Evolutionary conservation across 2,888 invertebrate genomes (phyloP).

Genomic region (Drosophila setosimentum): DNA sequence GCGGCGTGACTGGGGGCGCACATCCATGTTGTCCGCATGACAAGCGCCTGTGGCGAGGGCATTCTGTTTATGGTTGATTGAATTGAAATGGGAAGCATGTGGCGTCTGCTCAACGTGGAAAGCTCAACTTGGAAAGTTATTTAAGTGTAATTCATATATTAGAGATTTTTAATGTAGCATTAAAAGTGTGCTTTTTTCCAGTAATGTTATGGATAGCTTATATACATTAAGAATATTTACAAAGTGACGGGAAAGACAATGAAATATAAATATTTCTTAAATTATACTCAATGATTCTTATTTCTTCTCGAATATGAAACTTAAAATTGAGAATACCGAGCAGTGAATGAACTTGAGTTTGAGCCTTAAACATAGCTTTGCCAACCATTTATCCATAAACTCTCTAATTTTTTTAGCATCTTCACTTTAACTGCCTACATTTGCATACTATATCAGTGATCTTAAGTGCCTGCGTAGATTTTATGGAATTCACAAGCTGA

Average conservation of each 20-base stretch:
- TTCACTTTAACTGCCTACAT: background rate
- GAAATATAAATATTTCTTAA: background rate
- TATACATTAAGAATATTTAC: background rate
- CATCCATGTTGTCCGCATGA: conserved; percentile 47
- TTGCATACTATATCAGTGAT: background rate
- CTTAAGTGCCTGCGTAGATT: background rate
- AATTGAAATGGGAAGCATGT: conserved; percentile 61
- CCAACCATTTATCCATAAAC: background rate
- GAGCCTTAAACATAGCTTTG: too few species aligned
- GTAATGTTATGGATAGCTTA: background rate
- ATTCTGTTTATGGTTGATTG: conserved; percentile 68
- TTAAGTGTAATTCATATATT: conserved; percentile 31
- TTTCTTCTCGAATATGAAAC: background rate
- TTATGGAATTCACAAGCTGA: background rate
- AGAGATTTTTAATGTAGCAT: background rate
- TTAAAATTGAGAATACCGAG: background rate
- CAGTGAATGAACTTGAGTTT: background rate
- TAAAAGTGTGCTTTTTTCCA: background rate
- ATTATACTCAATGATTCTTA: background rate
- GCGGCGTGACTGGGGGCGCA: conserved; percentile 45
- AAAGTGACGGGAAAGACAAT: background rate
- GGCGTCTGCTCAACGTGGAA: conserved; percentile 24
- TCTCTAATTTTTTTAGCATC: background rate
- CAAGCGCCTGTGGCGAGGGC: conserved; percentile 51
- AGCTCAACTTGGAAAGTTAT: conserved; percentile 14